phyloP scores from a whole-genome alignment of 2,113 vertebrate species.

The Myanophis thanlyinensis region DNA sequence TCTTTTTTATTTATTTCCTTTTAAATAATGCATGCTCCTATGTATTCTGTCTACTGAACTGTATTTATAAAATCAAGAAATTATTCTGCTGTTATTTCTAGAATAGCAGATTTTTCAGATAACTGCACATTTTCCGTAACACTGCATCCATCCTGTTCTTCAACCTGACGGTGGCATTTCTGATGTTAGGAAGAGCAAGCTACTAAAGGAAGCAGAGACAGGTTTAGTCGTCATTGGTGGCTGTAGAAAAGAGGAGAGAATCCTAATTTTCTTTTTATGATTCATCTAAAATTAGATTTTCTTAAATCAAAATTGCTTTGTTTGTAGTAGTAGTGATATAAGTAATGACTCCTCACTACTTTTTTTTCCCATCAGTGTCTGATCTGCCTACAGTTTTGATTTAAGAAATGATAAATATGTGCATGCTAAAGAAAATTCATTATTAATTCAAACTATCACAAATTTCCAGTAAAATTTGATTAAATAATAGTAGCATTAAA shows the following conservation, averaged over 20 bases:
- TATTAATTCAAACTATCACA: background rate
- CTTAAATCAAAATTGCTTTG: background rate
- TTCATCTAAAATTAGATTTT: background rate
- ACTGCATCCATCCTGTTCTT: background rate
- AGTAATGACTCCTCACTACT: background rate
- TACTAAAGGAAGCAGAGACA: background rate
- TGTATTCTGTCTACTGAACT: background rate
- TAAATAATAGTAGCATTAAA: background rate
- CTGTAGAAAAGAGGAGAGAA: background rate
- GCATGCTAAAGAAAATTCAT: background rate
- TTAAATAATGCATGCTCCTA: background rate
- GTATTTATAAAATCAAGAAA: background rate
- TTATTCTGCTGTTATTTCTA: background rate
- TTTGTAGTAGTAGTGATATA: background rate
- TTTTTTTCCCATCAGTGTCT: background rate
- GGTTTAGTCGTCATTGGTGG: background rate
- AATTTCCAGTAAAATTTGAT: background rate
- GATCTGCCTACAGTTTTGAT: background rate
- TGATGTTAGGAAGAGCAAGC: background rate
- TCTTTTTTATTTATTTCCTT: background rate
- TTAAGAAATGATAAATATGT: background rate
- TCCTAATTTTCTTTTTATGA: background rate
- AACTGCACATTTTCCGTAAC: background rate
- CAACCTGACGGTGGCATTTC: background rate
- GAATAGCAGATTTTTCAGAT: background rate